Evolutionary conservation across 2,797 vertebrate genomes (phyloP), one percentile per base, ranked within the genome.

Genomic region (Helarctos malayanus): DNA sequence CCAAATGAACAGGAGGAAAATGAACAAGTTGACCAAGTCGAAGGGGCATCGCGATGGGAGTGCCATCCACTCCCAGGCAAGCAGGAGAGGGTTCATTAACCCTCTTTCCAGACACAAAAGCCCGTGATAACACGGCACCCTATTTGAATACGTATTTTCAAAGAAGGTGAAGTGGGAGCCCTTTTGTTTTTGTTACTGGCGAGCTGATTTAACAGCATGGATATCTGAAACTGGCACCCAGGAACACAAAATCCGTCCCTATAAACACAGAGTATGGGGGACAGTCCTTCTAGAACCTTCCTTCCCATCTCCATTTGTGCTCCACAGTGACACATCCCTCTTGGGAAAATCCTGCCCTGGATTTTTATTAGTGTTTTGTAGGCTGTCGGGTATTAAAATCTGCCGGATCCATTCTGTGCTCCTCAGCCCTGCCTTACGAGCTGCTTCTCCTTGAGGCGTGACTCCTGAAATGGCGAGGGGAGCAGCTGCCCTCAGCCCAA

Each of bases 331-430:
- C 92, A 73, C 61, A 5, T 32, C 47, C 57, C 85, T 84, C 97
- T 90, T 41, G 81, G 95, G 94, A 93, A 91, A 94, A 94, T n/a
- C 68, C 79, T 86, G 96, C 63, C 91, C 94, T 35, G 63, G 92
- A 83, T 85, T 87, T 57, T 83, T 56, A 90, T 78, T 61, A 73
- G 76, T 76, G 71, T 97, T 75, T 61, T 79, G 79, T 7, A 19
- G 65, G 52, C 61, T 41, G n/a, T 25, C 0, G 0, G 83, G 41
- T 71, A 14, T 68, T 54, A 56, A 95, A 87, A 90, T 80, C 80
- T 63, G 78, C 54, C 57, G 45, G 27, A 52, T 61, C 76, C 54
- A 79, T 85, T n/a, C 21, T 59, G 65, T 85, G 84, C 0, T 27
- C 32, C 63, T n/a, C 38, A 1, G 25, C 12, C 12, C 27, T 54